A percentile compares a stretch with the other conserved stretches of the same genome.
phyloP scores from a whole-genome alignment of 2,113 vertebrate species.

The Strix aluco region DNA sequence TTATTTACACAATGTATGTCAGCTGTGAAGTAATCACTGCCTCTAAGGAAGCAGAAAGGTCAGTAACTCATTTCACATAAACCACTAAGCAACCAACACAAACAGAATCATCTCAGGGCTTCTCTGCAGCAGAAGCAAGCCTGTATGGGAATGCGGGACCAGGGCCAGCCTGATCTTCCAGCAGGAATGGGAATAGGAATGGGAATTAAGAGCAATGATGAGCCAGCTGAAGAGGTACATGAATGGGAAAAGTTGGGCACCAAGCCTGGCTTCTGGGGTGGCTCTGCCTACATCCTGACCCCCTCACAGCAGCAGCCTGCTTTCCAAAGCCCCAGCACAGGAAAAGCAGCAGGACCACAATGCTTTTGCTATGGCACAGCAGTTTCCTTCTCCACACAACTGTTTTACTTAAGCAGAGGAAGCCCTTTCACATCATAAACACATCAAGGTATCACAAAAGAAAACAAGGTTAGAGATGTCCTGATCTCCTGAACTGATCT shows the following conservation, averaged over 20 bases:
- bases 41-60: neutral
- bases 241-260: neutral
- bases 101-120: neutral
- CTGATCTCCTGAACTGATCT: neutral
- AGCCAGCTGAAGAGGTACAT: neutral
- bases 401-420: neutral
- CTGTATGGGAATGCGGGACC: neutral
- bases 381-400: neutral
- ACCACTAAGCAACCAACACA: neutral
- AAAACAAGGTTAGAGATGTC: neutral
- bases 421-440: neutral
- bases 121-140: neutral
- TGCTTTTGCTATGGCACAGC: neutral
- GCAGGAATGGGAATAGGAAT: neutral
- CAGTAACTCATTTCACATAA: neutral
- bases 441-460: neutral
- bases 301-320: neutral
- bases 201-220: accelerated
- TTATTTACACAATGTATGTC: neutral
- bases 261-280: neutral
- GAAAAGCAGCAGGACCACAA: neutral
- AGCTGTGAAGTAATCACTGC: neutral
- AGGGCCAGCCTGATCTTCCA: neutral
- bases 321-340: neutral
- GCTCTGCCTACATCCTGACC: neutral